Base-by-base conservation (phyloP, 2,888 invertebrate species). In the Euclidia mi region DNA sequence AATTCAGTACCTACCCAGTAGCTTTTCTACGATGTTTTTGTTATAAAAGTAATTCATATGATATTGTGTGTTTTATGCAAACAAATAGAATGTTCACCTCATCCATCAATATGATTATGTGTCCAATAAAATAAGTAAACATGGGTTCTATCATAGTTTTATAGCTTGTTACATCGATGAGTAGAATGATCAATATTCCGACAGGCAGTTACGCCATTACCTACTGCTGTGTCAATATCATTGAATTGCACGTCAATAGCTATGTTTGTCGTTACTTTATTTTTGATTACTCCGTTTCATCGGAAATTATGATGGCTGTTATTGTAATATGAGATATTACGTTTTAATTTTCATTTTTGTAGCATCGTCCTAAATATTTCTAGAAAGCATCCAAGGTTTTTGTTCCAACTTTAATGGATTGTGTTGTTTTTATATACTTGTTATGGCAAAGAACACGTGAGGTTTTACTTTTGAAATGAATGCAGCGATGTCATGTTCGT, bases 151-250 rank as follows among this genome's bases (percentile, higher is more conserved):
- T 31, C 43, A 35, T 49, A 46, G 32, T 41, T 48, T 56, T 46
- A 48, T 49, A 35, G 32, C n/a, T 10, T 34, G 14, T 29, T 31
- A 37, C 31, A n/a, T n/a, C 35, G 6, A 41, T 38, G 20, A 46
- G 15, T n/a, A 11, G 11, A 20, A 47, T 49, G 48, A 60, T 64
- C 48, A 44, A 60, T 64, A 44, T 11, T 38, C 17, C 34, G 18
- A 17, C 7, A 41, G 55, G 62, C 3, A 46, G 48, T 58, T 43
- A 47, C 34, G 44, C 51, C 58, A 74, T 74, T 69, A 66, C 56
- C 31, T 40, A 57, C 58, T 51, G 46, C 41, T 52, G 57, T 29
- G 65, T 58, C 53, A 62, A 53, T 71, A 53, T 55, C 51, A 35
- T 25, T 52, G 45, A 57, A 56, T 68, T 65, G 49, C 62, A 18